Conservation (phyloP, 1,140 invertebrate genomes). For the Megalonaias nervosa region DNA sequence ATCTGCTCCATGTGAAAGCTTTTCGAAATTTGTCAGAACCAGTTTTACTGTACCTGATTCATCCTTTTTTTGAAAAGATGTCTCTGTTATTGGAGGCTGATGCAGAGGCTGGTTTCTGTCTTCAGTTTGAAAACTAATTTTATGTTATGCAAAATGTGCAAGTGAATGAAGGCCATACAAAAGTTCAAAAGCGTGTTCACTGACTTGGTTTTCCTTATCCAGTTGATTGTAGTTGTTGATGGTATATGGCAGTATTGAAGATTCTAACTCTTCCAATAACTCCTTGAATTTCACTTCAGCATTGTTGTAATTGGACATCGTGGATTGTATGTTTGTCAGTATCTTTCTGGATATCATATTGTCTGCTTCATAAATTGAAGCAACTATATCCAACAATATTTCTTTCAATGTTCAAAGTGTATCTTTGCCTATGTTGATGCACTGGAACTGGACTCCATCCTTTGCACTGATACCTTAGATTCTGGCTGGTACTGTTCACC, state of each 20-base stretch:
- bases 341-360: conserved; percentile 7
- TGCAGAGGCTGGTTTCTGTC: too few species aligned
- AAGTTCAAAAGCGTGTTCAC: neutral
- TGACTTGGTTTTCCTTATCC: neutral
- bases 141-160: conserved; percentile 5
- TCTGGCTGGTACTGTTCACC: too few species aligned
- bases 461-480: too few species aligned
- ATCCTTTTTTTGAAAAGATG: too few species aligned
- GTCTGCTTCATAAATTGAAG: neutral
- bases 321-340: conserved; percentile 11
- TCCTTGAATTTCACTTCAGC: conserved; percentile 20
- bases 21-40: neutral
- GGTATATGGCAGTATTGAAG: conserved; percentile 1
- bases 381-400: conserved; percentile 18
- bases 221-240: conserved; percentile 5
- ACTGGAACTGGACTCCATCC: too few species aligned
- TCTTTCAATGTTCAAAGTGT: conserved; percentile 11
- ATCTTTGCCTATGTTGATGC: neutral
- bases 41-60: too few species aligned
- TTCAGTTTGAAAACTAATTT: too few species aligned
- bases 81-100: too few species aligned
- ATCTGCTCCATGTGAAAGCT: conserved; percentile 2
- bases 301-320: conserved; percentile 1
- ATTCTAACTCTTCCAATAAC: conserved; percentile 9
- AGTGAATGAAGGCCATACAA: conserved; percentile 21